Percentiles rank a stretch among this genome's conserved stretches.
Conservation (phyloP, 2,113 vertebrate species). For the Labeo catla region DNA sequence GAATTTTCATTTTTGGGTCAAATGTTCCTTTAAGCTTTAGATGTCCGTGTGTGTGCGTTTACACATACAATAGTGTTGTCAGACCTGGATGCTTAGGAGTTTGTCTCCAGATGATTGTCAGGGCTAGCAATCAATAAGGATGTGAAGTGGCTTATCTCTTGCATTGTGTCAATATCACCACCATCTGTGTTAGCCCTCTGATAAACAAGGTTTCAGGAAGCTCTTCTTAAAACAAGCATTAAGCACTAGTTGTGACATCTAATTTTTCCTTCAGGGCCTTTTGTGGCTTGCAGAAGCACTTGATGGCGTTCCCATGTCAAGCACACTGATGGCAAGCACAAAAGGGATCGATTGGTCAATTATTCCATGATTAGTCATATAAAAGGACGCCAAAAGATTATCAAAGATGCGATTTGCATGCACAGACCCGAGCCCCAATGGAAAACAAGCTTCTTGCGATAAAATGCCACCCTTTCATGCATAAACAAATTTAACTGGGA, state of each 20-base stretch:
- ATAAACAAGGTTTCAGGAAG: constrained; percentile 61
- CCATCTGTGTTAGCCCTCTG: constrained; percentile 60
- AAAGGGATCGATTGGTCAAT: neutral
- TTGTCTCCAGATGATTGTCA: constrained; percentile 54
- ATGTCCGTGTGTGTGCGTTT: neutral
- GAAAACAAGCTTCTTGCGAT: constrained; percentile 40
- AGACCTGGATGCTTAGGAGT: constrained; percentile 35
- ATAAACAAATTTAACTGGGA: constrained; percentile 56
- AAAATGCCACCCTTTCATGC: constrained; percentile 50
- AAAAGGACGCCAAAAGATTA: neutral
- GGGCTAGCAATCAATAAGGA: constrained; percentile 57
- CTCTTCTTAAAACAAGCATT: constrained; percentile 49
- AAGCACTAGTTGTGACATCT: constrained; percentile 42
- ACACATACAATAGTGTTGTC: constrained; percentile 28
- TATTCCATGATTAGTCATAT: neutral
- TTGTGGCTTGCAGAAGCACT: constrained; percentile 19
- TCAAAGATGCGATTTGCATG: neutral
- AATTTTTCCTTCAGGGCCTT: constrained; percentile 30
- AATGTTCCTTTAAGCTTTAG: neutral
- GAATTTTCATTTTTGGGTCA: neutral
- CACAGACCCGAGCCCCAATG: constrained; percentile 1
- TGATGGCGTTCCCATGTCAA: neutral
- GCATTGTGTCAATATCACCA: constrained; percentile 63
- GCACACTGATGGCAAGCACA: neutral
- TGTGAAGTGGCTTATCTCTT: constrained; percentile 66